Evolutionary conservation across 2,113 vertebrate species (phyloP).

Genomic region (Oncorhynchus clarkii): DNA sequence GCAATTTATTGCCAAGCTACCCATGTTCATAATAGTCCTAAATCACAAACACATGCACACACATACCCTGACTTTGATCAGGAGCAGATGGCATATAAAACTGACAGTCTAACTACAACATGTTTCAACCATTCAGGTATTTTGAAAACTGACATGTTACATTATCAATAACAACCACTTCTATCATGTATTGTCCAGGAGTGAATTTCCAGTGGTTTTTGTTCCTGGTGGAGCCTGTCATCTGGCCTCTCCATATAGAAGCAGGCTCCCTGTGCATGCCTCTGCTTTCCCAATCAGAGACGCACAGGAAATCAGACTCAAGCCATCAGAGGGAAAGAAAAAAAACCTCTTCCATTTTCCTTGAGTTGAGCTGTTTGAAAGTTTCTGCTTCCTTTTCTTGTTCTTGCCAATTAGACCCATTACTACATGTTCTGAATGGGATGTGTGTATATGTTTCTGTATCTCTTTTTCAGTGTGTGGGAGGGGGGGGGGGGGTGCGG

Average conservation of each 20-base stretch:
- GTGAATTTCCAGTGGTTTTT: slow-evolving; percentile 10
- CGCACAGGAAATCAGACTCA: slow-evolving; percentile 71
- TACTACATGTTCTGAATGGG: slow-evolving; percentile 16
- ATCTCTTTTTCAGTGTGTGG: background rate
- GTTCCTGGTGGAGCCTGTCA: slow-evolving; percentile 54
- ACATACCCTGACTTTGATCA: background rate
- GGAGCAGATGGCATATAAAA: background rate
- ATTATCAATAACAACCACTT: slow-evolving; percentile 60
- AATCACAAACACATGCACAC: too few species aligned
- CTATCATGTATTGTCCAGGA: slow-evolving; percentile 36
- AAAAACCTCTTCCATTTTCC: slow-evolving; percentile 59
- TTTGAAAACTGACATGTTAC: slow-evolving; percentile 52
- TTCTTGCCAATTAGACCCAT: slow-evolving; percentile 54
- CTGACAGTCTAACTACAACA: slow-evolving; percentile 29
- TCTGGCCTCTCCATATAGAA: slow-evolving; percentile 68
- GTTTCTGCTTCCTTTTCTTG: slow-evolving; percentile 64
- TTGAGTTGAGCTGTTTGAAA: slow-evolving; percentile 60
- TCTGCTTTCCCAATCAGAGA: slow-evolving; percentile 76
- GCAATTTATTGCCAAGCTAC: too few species aligned
- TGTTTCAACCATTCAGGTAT: slow-evolving; percentile 30
- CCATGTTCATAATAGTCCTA: background rate
- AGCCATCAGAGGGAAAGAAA: slow-evolving; percentile 62
- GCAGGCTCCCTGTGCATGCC: slow-evolving; percentile 56
- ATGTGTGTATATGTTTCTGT: slow-evolving; percentile 1
- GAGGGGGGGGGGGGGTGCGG: background rate